Evolutionary conservation across 1,140 invertebrate genomes (phyloP), one percentile per base, ranked within the genome.

Genomic region (Leptinotarsa texana): DNA sequence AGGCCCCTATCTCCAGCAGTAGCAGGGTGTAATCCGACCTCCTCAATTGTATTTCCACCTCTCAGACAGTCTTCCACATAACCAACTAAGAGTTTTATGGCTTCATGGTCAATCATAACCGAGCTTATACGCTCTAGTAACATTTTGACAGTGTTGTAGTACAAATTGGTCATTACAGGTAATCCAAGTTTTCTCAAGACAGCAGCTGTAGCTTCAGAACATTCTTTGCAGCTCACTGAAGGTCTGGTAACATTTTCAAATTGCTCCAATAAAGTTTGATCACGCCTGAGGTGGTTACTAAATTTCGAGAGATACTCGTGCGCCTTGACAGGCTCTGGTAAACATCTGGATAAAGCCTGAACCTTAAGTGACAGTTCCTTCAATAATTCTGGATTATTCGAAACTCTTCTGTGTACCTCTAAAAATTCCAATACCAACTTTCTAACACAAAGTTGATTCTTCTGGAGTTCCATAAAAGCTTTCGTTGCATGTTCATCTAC

Each of bases 401-500:
- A 89, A 1, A 86, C 83, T 80, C 91, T 91, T 75, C 91, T 91
- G 75, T 95, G 91, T 33, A 96, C 85, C 79, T 96, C 95, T 2
- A 96, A 85, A 91, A 95, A 94, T 83, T 96, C 95, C 18, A 91
- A 89, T 0, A 97, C 94, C 51, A 92, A 91, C 82, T 94, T 91
- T 51, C 96, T 88, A 3, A 96, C 94, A 63, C 91, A 90, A 77
- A 96, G 86, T 83, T 98, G 95, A 86, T 96, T 94, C 84, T 97
- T 98, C 82, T 98, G 94, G 66, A 99, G 87, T 85, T 98, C 96
- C 71, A 96, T 93, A 83, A 96, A 96, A n/a, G 95, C 95, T 86
- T 97, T 98, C 0, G 95, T 95, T 2, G 97, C 96, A 87, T 98
- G 93, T 79, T 97, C 94, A 86, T 99, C 97, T 51, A 98, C 93